Conservation (phyloP, 2,888 invertebrate species). For the Rhimphoctona megacephalus region DNA sequence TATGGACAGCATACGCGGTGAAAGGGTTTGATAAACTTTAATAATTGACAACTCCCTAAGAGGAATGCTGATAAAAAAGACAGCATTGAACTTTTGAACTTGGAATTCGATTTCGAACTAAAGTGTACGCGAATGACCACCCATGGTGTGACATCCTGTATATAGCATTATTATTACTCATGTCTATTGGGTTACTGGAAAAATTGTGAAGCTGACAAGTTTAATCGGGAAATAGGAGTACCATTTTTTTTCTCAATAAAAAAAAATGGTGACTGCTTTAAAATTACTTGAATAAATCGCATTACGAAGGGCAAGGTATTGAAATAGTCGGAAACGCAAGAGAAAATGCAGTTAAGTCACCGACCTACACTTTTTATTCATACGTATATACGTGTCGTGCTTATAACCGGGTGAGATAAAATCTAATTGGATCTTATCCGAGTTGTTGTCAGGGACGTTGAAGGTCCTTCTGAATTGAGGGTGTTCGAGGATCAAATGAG, state of each 20-base stretch:
- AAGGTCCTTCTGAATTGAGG: slow-evolving; percentile 10
- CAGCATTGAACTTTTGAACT: no score
- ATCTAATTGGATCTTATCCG: slow-evolving; percentile 51
- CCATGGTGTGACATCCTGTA: neutral
- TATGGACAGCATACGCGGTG: neutral
- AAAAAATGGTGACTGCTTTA: neutral
- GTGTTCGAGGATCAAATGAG: slow-evolving; percentile 41
- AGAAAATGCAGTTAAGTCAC: slow-evolving; percentile 20
- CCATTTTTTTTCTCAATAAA: neutral
- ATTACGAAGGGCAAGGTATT: neutral
- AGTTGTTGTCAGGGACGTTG: slow-evolving; percentile 7
- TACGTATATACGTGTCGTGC: neutral
- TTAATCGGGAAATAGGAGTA: neutral
- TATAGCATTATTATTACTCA: no score
- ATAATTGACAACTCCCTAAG: neutral
- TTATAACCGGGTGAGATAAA: slow-evolving; percentile 48
- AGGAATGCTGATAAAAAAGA: no score
- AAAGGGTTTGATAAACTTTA: neutral
- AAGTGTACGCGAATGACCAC: neutral
- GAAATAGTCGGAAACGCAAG: slow-evolving; percentile 2
- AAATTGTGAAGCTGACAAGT: neutral
- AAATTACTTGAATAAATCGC: neutral
- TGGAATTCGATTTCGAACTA: neutral
- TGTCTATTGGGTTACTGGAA: neutral
- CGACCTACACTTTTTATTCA: neutral